Conservation (phyloP, 2,797 vertebrate genomes). For the Malacoctenus gilli region DNA sequence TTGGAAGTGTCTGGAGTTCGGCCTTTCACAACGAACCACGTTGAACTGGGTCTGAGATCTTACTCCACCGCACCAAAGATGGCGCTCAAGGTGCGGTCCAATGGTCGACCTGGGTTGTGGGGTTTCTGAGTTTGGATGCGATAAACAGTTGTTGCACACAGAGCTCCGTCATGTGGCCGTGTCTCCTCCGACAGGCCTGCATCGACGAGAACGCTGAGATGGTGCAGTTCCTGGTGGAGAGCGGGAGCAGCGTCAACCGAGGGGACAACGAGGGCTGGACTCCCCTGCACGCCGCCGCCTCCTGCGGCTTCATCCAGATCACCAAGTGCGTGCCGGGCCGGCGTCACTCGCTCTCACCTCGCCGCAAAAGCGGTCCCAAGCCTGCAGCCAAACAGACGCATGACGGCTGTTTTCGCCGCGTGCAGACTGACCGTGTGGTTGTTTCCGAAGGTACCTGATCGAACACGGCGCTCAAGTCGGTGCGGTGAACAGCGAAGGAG, state of each 20-base stretch:
- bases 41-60: slow-evolving; percentile 22
- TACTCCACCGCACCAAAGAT: slow-evolving; percentile 6
- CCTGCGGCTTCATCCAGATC: slow-evolving; percentile 85
- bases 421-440: not conserved
- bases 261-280: slow-evolving; percentile 89
- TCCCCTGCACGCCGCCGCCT: slow-evolving; percentile 84
- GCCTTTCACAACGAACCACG: slow-evolving; percentile 36
- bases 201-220: slow-evolving; percentile 88
- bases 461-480: slow-evolving; percentile 83
- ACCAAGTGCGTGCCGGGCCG: slow-evolving; percentile 76
- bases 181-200: slow-evolving; percentile 78
- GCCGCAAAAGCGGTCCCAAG: too few relatives aligned
- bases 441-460: slow-evolving; percentile 63
- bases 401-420: too few relatives aligned
- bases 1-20: slow-evolving; percentile 44
- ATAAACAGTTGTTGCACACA: slow-evolving; percentile 22
- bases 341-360: too few relatives aligned
- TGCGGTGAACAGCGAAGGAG: slow-evolving; percentile 87
- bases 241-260: slow-evolving; percentile 82
- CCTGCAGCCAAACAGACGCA: too few relatives aligned
- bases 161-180: slow-evolving; percentile 21
- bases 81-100: not conserved
- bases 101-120: not conserved
- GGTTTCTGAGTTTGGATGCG: slow-evolving; percentile 7
- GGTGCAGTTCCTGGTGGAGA: slow-evolving; percentile 88